Percentiles rank a stretch among this genome's conserved stretches.
These are phyloP conservation scores for Pelosia muscerda DNA, from an alignment of 2,888 invertebrate genomes.

Conservation along the genomic window DNA sequence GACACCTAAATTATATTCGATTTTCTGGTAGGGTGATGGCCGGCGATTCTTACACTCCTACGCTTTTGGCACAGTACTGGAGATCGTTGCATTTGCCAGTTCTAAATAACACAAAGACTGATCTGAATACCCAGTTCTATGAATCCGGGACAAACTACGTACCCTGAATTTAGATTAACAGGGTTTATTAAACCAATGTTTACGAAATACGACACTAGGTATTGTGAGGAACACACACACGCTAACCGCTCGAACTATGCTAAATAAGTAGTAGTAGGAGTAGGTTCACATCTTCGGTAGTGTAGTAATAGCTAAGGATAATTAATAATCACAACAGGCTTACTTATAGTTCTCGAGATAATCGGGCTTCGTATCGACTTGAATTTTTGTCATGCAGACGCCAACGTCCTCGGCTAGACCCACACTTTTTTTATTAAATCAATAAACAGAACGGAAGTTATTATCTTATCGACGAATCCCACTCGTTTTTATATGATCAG, in stretches of 20 bases:
- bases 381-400: background rate
- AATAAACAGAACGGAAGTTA: background rate
- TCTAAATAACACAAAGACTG: constrained; percentile 81
- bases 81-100: constrained; percentile 77
- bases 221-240: too few species aligned
- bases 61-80: constrained; percentile 79
- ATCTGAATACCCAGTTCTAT: constrained; percentile 78
- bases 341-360: background rate
- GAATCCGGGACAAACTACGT: constrained; percentile 59
- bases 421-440: background rate
- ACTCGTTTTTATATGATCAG: background rate
- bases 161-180: constrained; percentile 51
- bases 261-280: too few species aligned
- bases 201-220: background rate
- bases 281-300: too few species aligned
- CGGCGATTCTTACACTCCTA: constrained; percentile 67
- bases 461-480: background rate
- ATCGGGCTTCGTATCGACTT: too few species aligned
- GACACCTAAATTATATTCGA: constrained; percentile 49
- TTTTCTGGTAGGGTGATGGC: constrained; percentile 59
- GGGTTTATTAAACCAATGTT: constrained; percentile 12
- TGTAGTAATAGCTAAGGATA: too few species aligned
- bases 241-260: too few species aligned
- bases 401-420: background rate
- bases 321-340: background rate